Percentiles rank a stretch among this genome's conserved stretches.
phyloP scores from a whole-genome alignment of 2,113 vertebrate genomes.

The Pandion haliaetus region DNA sequence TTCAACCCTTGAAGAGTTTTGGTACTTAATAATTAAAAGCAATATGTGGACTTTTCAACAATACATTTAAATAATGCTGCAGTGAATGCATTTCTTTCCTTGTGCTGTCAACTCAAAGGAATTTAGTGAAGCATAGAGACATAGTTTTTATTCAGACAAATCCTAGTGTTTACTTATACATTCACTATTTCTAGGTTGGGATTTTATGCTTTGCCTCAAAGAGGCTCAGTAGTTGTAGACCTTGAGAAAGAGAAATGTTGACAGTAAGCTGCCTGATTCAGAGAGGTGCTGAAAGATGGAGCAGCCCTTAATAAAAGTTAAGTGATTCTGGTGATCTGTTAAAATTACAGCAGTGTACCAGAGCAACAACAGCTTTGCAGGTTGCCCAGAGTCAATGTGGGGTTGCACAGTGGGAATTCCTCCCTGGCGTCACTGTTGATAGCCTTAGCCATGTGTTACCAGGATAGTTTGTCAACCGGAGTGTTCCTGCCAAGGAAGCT shows the following conservation, averaged over 20 bases:
- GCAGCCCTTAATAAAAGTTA: not conserved
- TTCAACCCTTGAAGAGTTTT: constrained; percentile 62
- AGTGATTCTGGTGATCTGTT: not conserved
- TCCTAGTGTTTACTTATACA: not conserved
- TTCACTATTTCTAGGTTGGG: not conserved
- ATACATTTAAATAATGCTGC: constrained; percentile 34
- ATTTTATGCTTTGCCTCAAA: not conserved
- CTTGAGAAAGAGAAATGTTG: not conserved
- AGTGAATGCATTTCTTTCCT: not conserved
- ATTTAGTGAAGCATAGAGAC: constrained; percentile 8
- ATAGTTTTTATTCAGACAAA: not conserved
- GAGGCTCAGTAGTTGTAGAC: not conserved
- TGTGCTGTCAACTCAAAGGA: not conserved
- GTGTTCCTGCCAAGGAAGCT: not conserved
- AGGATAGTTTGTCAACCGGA: not conserved
- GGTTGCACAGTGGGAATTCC: not conserved
- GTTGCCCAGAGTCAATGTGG: not conserved
- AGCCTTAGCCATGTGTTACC: not conserved
- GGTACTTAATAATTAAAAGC: constrained; percentile 48
- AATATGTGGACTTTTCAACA: constrained; percentile 28
- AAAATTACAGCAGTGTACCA: not conserved
- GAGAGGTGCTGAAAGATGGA: not conserved
- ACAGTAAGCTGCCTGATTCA: not conserved
- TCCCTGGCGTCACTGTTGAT: fast-evolving
- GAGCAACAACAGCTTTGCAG: not conserved